phyloP scores from a whole-genome alignment of 2,797 vertebrate species.

The Eulemur albifrons region DNA sequence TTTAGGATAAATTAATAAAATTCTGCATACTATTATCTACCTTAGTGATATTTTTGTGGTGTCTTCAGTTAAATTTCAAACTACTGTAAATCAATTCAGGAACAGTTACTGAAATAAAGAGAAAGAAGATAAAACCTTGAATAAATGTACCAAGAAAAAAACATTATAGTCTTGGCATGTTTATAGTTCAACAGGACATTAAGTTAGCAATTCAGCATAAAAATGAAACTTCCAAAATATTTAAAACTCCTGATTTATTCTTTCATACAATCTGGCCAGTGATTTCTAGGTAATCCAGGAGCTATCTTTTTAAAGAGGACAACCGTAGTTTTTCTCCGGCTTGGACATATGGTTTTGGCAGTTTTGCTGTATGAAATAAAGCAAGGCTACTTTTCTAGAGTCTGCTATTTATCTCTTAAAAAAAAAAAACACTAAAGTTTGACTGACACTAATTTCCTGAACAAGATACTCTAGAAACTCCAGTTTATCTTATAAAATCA shows the following conservation, averaged over 20 bases:
- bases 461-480: constrained; percentile 94
- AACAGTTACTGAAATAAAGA: constrained; percentile 72
- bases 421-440: constrained; percentile 90
- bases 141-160: constrained; percentile 81
- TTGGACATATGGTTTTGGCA: constrained; percentile 62
- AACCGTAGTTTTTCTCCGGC: not conserved
- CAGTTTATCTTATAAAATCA: constrained; percentile 94
- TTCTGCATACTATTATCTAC: constrained; percentile 74
- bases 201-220: constrained; percentile 51
- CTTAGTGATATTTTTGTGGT: constrained; percentile 66
- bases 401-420: constrained; percentile 88
- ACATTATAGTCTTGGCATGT: constrained; percentile 65
- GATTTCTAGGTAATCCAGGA: not conserved
- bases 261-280: not conserved
- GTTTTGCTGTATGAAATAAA: constrained; percentile 61
- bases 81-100: constrained; percentile 77
- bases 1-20: constrained; percentile 64
- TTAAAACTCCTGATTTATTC: constrained; percentile 23
- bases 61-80: constrained; percentile 68
- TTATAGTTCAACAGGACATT: constrained; percentile 61
- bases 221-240: constrained; percentile 25
- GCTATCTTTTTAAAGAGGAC: constrained; percentile 62
- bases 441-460: constrained; percentile 99
- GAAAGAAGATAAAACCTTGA: constrained; percentile 72
- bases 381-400: constrained; percentile 80